phyloP scores from a whole-genome alignment of 2,797 vertebrate species.

The Helarctos malayanus region DNA sequence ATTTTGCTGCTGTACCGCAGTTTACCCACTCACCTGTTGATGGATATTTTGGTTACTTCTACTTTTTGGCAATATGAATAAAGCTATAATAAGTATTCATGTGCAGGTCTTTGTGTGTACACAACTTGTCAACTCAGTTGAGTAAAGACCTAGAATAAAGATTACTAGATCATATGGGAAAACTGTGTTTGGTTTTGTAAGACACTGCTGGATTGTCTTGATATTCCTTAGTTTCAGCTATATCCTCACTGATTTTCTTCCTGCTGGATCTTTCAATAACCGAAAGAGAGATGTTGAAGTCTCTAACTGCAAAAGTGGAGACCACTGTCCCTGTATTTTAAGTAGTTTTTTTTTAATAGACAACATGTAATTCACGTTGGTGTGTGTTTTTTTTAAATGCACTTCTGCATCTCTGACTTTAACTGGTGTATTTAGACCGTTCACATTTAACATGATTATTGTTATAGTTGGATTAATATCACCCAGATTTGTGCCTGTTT shows the following conservation, averaged over 20 bases:
- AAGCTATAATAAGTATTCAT: neutral
- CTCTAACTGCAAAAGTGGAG: neutral
- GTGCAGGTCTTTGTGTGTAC: neutral
- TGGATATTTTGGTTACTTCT: neutral
- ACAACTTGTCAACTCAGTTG: neutral
- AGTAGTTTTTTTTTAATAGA: neutral
- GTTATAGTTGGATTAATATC: neutral
- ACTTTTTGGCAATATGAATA: neutral
- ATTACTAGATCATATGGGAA: neutral
- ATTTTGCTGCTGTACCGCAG: neutral
- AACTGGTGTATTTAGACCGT: neutral
- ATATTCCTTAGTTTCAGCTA: neutral
- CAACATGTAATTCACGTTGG: neutral
- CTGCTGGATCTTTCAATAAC: neutral
- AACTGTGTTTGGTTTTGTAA: neutral
- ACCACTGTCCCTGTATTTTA: neutral
- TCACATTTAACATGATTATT: neutral
- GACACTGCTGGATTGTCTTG: neutral
- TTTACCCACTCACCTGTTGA: neutral
- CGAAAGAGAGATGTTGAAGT: neutral
- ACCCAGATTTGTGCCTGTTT: neutral
- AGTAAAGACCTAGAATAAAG: neutral
- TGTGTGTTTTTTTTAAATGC: neutral
- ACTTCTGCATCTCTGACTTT: neutral
- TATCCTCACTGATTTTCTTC: neutral